Evolutionary conservation across 2,888 invertebrate species (phyloP), one percentile per base, ranked within the genome.

Genomic region (Orthonychiurus folsomi): DNA sequence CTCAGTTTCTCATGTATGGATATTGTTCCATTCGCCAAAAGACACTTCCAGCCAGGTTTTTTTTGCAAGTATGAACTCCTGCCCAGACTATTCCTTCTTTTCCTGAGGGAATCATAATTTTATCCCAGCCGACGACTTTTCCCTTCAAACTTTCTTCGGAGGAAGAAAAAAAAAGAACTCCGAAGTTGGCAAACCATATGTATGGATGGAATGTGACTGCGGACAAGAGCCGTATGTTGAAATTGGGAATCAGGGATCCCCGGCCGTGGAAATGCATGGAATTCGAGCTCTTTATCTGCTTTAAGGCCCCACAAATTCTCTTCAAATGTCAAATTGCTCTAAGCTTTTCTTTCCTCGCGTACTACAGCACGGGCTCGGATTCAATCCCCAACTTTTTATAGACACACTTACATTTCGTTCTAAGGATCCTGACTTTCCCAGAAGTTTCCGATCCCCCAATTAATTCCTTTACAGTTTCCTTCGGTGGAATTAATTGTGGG

Each of bases 61-160:
- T n/a, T n/a, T n/a, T n/a, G n/a, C n/a, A n/a, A n/a, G n/a, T n/a
- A n/a, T n/a, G n/a, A n/a, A n/a, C n/a, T n/a, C n/a, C n/a, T n/a
- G n/a, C n/a, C n/a, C n/a, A n/a, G n/a, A n/a, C n/a, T n/a, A 37
- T 37, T 37, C 37, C 37, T 52, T 20, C 9, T 48, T n/a, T 48
- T 48, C 52, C n/a, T n/a, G 5, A 12, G 52, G 52, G 52, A 52
- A 52, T 23, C 52, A 52, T 52, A 52, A 52, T 52, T 52, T 52
- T 21, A 20, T 23, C 20, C 52, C n/a, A n/a, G 24, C 9, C 21
- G 24, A 52, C 52, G 12, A 52, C 20, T n/a, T 52, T 20, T 20
- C n/a, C 21, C 5, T 12, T 9, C 9, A 52, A 52, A 20, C 52
- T 52, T 52, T 52, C 24, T n/a, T n/a, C 52, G 20, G 52, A 20